Conservation (phyloP, 1,140 invertebrate genomes). For the Drosophila nebulosa region DNA sequence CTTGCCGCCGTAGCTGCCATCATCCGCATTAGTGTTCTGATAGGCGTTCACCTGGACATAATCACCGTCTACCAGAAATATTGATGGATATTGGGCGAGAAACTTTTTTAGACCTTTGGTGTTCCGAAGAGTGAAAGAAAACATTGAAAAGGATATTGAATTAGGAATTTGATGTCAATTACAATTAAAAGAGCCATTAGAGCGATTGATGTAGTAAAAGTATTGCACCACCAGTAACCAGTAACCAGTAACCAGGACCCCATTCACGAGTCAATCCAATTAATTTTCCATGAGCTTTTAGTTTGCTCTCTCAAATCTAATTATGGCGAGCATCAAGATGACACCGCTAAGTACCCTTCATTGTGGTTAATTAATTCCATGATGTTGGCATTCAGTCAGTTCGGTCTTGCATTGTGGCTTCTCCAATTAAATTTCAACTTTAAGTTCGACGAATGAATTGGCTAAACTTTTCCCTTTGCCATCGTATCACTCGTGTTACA, state of each 20-base stretch:
- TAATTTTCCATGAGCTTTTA: conserved; percentile 42
- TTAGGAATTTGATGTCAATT: conserved; percentile 47
- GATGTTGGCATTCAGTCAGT: neutral
- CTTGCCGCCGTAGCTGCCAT: conserved; percentile 83
- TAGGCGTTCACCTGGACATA: conserved; percentile 93
- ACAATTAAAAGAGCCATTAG: conserved; percentile 66
- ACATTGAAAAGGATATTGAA: neutral
- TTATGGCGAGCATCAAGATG: conserved; percentile 4
- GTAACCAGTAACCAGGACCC: too few species aligned
- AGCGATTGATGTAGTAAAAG: conserved; percentile 56
- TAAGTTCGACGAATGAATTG: conserved; percentile 34
- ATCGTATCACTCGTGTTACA: conserved; percentile 30
- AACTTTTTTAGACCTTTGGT: conserved; percentile 90
- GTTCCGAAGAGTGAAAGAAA: neutral
- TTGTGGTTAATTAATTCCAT: conserved; percentile 35
- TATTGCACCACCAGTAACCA: conserved; percentile 35
- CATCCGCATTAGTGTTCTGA: conserved; percentile 82
- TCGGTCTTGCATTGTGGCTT: neutral
- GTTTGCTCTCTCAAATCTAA: conserved; percentile 24
- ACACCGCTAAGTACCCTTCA: conserved; percentile 33
- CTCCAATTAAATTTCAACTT: neutral
- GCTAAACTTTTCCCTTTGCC: conserved; percentile 28
- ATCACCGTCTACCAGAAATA: conserved; percentile 95
- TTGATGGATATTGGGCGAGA: conserved; percentile 92
- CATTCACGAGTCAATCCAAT: conserved; percentile 44